phyloP scores from a whole-genome alignment of 2,888 invertebrate species.

The Torymus auratus region DNA sequence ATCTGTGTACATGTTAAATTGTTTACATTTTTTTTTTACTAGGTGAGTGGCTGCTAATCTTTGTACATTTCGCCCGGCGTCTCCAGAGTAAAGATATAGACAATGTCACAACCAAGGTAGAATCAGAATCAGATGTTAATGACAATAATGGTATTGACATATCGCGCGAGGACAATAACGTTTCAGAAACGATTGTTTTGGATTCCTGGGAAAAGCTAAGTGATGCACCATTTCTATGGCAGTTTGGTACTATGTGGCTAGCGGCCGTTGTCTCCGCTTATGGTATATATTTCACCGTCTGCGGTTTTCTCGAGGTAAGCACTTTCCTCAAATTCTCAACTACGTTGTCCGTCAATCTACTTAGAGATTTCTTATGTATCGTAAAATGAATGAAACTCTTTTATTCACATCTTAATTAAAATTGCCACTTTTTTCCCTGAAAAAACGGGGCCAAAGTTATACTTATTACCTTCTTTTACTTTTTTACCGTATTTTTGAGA shows the following conservation, averaged over 20 bases:
- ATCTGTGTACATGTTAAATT: not conserved
- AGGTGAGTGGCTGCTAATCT: constrained; percentile 57
- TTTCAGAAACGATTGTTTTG: constrained; percentile 4
- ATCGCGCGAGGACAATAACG: not conserved
- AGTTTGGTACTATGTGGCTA: constrained; percentile 18
- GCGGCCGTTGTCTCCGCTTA: not conserved
- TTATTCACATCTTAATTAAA: too few relatives aligned
- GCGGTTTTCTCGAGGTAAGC: constrained; percentile 49
- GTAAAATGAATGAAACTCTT: too few relatives aligned
- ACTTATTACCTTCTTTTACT: too few relatives aligned
- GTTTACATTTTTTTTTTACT: not conserved
- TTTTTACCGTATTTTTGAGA: too few relatives aligned
- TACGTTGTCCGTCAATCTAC: not conserved
- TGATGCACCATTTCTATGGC: constrained; percentile 15
- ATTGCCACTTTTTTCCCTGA: too few relatives aligned
- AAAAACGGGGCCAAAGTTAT: too few relatives aligned
- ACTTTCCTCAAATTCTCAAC: constrained; percentile 3
- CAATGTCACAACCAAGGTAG: too few relatives aligned
- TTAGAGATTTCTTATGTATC: not conserved
- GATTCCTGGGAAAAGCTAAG: constrained; percentile 2
- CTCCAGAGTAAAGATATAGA: not conserved
- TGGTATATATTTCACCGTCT: constrained; percentile 22
- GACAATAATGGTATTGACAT: not conserved
- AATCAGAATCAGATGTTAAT: too few relatives aligned
- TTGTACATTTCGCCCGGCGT: constrained; percentile 46